Percentiles rank a stretch among this genome's conserved stretches.
Conservation (phyloP, 1,140 invertebrate species). For the Zaprionus gabonicus region DNA sequence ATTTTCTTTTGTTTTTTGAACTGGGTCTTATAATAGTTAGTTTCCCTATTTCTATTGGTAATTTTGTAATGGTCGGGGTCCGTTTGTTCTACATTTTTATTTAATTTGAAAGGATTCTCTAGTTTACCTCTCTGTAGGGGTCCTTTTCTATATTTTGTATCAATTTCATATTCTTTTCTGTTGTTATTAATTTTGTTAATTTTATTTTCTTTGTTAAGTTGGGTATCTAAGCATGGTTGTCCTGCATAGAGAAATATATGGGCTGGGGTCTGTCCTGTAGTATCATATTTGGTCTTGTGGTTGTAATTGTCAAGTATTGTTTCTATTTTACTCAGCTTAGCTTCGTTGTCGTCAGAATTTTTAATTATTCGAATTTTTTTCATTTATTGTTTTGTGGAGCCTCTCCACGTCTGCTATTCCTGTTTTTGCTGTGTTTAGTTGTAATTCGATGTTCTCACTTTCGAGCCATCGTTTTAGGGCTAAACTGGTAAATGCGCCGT, state of each 20-base stretch:
- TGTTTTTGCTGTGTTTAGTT: constrained; percentile 3
- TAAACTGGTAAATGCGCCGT: constrained; percentile 9
- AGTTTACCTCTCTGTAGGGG: no score
- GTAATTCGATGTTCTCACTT: background rate
- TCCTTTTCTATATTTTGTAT: no score
- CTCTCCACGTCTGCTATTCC: constrained; percentile 7
- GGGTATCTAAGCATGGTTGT: background rate
- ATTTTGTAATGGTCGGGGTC: no score
- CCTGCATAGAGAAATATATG: background rate
- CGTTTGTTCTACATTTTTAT: no score
- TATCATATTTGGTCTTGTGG: constrained; percentile 2
- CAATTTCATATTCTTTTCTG: no score
- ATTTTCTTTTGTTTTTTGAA: no score
- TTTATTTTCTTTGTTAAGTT: no score
- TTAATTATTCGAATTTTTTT: no score
- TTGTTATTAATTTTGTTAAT: no score
- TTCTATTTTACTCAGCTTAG: background rate
- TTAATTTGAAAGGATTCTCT: no score
- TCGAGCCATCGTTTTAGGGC: constrained; percentile 12
- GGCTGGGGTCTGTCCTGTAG: background rate
- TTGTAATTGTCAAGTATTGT: background rate
- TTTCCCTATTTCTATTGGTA: no score
- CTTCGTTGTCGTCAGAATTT: background rate
- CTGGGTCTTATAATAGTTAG: no score
- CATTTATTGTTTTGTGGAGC: background rate